Conservation (phyloP, 2,888 invertebrate genomes). For the Fabriciana adippe region DNA sequence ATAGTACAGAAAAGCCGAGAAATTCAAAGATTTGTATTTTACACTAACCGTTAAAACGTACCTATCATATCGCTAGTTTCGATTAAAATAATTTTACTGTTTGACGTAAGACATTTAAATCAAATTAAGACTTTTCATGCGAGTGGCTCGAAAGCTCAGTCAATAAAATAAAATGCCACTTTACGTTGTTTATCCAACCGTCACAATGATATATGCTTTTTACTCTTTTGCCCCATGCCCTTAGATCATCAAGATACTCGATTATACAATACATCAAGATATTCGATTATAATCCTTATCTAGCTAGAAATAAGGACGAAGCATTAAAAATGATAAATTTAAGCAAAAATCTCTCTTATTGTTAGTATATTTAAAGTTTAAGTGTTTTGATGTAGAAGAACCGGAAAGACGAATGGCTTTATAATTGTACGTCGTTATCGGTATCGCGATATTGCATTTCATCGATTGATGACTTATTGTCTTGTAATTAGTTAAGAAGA, state of each 20-base stretch:
- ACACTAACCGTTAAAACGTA: too few species aligned
- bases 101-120: too few species aligned
- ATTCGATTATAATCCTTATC: slow-evolving; percentile 13
- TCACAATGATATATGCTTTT: slow-evolving; percentile 31
- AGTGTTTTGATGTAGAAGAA: slow-evolving; percentile 1
- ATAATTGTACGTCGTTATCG: slow-evolving; percentile 46
- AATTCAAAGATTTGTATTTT: too few species aligned
- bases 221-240: slow-evolving; percentile 6
- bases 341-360: too few species aligned
- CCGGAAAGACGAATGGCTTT: slow-evolving; percentile 50
- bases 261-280: too few species aligned
- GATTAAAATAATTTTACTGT: too few species aligned
- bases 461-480: slow-evolving; percentile 38
- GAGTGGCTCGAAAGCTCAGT: neutral
- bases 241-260: too few species aligned
- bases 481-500: slow-evolving; percentile 32
- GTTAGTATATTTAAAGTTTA: too few species aligned
- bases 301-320: neutral
- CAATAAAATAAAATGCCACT: slow-evolving; percentile 1
- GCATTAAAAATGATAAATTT: neutral
- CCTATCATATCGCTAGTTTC: too few species aligned
- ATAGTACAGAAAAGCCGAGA: too few species aligned
- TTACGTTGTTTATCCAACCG: slow-evolving; percentile 22
- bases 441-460: slow-evolving; percentile 16
- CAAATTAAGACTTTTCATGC: neutral